Conservation (phyloP, 2,888 invertebrate genomes). For the Formica aserva region DNA sequence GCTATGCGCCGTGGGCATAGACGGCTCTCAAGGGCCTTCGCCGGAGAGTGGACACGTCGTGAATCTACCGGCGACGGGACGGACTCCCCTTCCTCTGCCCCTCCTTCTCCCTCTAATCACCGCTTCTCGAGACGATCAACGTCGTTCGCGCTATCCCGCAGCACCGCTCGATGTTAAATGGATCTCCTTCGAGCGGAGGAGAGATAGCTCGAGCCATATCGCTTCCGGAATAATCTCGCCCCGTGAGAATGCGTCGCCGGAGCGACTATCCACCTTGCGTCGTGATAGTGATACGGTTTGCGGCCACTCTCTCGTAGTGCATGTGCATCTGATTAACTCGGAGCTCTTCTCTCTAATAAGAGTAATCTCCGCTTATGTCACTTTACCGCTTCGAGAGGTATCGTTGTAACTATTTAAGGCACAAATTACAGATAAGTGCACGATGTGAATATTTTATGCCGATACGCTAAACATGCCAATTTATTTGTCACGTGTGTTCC, state of each 20-base stretch:
- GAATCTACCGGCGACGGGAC: constrained; percentile 42
- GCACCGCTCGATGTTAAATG: constrained; percentile 62
- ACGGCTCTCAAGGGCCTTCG: constrained; percentile 17
- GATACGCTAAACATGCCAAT: constrained; percentile 2
- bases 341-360: constrained; percentile 23
- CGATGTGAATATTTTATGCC: constrained; percentile 29
- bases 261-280: constrained; percentile 33
- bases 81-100: not conserved
- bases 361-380: constrained; percentile 41
- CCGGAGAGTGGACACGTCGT: constrained; percentile 38
- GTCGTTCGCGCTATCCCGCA: constrained; percentile 77
- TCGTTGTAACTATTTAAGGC: constrained; percentile 21
- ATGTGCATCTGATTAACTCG: constrained; percentile 23
- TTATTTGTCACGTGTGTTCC: constrained; percentile 17
- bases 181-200: constrained; percentile 34
- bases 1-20: constrained; percentile 30
- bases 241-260: constrained; percentile 68
- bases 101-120: constrained; percentile 61
- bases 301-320: constrained; percentile 33
- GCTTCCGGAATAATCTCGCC: constrained; percentile 77
- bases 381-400: constrained; percentile 27
- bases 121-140: constrained; percentile 73
- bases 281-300: constrained; percentile 41
- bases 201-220: constrained; percentile 44
- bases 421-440: constrained; percentile 38